Conservation (phyloP, 2,797 vertebrate species). For the Mergus octosetaceus region DNA sequence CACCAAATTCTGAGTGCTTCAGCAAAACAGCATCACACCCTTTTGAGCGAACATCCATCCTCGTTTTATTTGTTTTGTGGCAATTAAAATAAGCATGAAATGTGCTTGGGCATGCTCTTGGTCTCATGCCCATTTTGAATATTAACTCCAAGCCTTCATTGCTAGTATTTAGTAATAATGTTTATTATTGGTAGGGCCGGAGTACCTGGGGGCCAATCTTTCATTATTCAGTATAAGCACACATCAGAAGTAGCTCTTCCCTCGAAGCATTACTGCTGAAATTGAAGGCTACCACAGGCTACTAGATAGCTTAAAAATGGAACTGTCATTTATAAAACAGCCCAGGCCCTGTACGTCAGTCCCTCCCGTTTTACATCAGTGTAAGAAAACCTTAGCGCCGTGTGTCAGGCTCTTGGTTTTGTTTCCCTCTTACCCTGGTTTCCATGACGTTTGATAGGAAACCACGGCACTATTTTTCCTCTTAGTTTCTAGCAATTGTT, state of each 20-base stretch:
- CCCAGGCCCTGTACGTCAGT: neutral
- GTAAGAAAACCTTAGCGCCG: neutral
- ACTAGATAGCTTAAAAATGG: slow-evolving; percentile 16
- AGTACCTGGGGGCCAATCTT: slow-evolving; percentile 44
- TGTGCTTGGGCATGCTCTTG: slow-evolving; percentile 48
- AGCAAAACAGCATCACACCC: slow-evolving; percentile 51
- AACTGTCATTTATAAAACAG: neutral
- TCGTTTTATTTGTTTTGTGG: slow-evolving; percentile 38
- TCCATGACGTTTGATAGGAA: neutral
- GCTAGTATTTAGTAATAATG: slow-evolving; percentile 65
- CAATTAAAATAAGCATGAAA: slow-evolving; percentile 61
- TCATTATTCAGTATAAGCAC: slow-evolving; percentile 19
- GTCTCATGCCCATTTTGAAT: slow-evolving; percentile 44
- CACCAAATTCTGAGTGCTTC: slow-evolving; percentile 44
- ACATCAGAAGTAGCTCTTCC: slow-evolving; percentile 5
- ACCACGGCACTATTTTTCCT: neutral
- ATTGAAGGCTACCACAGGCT: slow-evolving; percentile 36
- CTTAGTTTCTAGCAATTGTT: neutral
- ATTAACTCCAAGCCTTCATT: slow-evolving; percentile 20
- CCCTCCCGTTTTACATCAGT: neutral
- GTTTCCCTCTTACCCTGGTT: neutral
- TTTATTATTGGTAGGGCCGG: slow-evolving; percentile 52
- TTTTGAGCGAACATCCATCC: slow-evolving; percentile 27
- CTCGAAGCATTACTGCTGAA: slow-evolving; percentile 22
- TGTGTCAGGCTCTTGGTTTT: neutral